phyloP scores from a whole-genome alignment of 2,888 invertebrate genomes.

The Oxystoma pomonae region DNA sequence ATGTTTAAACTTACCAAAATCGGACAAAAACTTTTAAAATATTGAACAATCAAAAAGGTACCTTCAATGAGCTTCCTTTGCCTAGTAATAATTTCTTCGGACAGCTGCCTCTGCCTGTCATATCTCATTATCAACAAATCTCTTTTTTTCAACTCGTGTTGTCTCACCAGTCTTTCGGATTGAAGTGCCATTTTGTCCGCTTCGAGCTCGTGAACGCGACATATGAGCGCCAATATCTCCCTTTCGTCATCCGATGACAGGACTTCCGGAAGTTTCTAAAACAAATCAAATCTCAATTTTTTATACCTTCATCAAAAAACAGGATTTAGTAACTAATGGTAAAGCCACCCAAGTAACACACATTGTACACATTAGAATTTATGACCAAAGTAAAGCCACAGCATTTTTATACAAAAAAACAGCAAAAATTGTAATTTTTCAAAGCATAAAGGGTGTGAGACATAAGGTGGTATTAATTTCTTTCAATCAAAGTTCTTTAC shows the following conservation, averaged over 20 bases:
- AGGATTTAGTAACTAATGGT: too few relatives aligned
- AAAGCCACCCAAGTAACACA: too few relatives aligned
- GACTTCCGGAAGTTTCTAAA: constrained; percentile 76
- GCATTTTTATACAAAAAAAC: too few relatives aligned
- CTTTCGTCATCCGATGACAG: constrained; percentile 86
- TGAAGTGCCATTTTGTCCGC: constrained; percentile 91
- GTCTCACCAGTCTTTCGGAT: constrained; percentile 78
- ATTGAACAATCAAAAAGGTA: constrained; percentile 2
- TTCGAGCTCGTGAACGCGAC: constrained; percentile 89
- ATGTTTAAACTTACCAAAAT: not conserved
- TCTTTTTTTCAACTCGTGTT: constrained; percentile 79
- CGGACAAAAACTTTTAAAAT: not conserved
- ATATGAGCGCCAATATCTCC: constrained; percentile 82
- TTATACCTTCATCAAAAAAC: too few relatives aligned
- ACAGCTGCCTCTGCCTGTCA: constrained; percentile 78
- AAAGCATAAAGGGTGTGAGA: too few relatives aligned
- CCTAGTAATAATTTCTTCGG: constrained; percentile 87
- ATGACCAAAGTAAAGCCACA: too few relatives aligned
- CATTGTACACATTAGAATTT: too few relatives aligned
- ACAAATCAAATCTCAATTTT: constrained; percentile 9
- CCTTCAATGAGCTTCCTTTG: constrained; percentile 84
- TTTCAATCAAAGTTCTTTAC: too few relatives aligned
- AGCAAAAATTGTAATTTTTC: too few relatives aligned
- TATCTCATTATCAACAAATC: constrained; percentile 80
- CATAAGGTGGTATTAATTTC: too few relatives aligned